Evolutionary conservation across 2,888 invertebrate species (phyloP), one percentile per base, ranked within the genome.

Genomic region (Thera britannica): DNA sequence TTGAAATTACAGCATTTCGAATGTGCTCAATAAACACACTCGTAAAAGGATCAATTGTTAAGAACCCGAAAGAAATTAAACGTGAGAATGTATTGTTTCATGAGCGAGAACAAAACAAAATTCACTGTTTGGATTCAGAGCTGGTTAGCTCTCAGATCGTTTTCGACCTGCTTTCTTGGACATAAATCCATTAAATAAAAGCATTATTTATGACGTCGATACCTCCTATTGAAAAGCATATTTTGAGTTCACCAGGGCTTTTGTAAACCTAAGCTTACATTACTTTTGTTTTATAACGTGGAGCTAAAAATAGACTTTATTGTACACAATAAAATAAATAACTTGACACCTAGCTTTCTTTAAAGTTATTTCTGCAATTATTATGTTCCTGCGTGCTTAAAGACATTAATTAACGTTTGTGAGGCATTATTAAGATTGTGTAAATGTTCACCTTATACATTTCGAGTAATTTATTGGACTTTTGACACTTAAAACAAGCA

Each of bases 21-120:
- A 85, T 86, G 85, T 85, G 85, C 88, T 87, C 90, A 92, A 93
- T 93, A 93, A 93, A 93, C 93, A 93, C 90, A 92, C 86, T 92
- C 92, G 87, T 93, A 92, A 93, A 93, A 90, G 89, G 89, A 90
- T 89, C 92, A 90, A 92, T 93, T 91, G 91, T 84, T 83, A 86
- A 88, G 85, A 75, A 84, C 82, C 87, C 88, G 87, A 91, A 92
- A 90, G 90, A 90, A 93, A 93, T 93, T 92, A 92, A 92, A 93
- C 91, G 93, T 92, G 93, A 92, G 93, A 93, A 93, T 87, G 91
- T 92, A 93, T 93, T 93, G 93, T 93, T 93, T 88, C 90, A 88
- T 83, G 83, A 87, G 88, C 90, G 90, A 86, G 87, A 89, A 92
- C 88, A 89, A 92, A 91, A 91, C 86, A 83, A 90, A 88, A 90